Base-by-base conservation (phyloP, 2,888 invertebrate species). In the Patella pellucida region DNA sequence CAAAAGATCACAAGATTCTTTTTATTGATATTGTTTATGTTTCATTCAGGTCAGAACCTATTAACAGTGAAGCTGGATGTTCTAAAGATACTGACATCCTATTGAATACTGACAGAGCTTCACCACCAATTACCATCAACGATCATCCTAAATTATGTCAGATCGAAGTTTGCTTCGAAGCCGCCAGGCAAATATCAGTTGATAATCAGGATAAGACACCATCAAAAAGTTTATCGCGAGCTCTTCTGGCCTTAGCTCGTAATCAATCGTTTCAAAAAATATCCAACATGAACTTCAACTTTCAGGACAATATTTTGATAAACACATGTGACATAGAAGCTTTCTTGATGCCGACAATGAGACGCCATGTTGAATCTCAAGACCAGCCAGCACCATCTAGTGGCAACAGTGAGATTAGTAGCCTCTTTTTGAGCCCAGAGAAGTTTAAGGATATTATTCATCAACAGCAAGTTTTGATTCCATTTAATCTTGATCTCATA, bases 301-400 rank as follows among this genome's bases (percentile, higher is more conserved):
- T 84, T n/a, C 83, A 84, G 75, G 85, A 85, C 70, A 83, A 85
- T 71, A 85, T 85, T 79, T 84, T 85, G 11, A 84, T 85, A 16
- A 82, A 84, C 50, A 81, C 83, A 1, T 84, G 83, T 67, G 69
- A 69, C 11, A 77, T 84, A 50, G 75, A 78, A 31, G 69, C 81
- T 11, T 75, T 77, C 19, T 70, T 82, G 5, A 71, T 69, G 27
- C 74, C 69, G 27, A 51, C 70, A 15, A 19, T 56, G 16, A 16
- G 56, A 56, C 56, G 56, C n/a, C 19, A 16, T 19, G 56, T 16
- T 19, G 19, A 56, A 7, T 19, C 9, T 56, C 41, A 41, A 41
- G 41, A 41, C 41, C 19, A 9, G 11, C 11, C 19, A 11, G 19
- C 56, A 56, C 16, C 56, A 16, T 56, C 56, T 11, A 19, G n/a